phyloP scores from a whole-genome alignment of 2,113 vertebrate genomes.

The Opisthocomus hoazin region DNA sequence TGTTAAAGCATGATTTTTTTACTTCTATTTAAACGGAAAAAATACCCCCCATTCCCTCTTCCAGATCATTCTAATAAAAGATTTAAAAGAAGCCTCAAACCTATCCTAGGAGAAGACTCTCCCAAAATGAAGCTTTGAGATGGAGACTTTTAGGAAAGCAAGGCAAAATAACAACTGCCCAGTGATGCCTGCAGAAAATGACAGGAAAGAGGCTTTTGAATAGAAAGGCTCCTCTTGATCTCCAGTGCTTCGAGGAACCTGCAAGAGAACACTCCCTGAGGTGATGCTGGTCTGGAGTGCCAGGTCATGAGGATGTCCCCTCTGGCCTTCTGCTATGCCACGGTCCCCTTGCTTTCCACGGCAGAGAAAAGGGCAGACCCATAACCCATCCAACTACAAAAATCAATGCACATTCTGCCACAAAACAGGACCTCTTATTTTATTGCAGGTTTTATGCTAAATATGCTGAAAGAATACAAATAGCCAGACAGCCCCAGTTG shows the following conservation, averaged over 20 bases:
- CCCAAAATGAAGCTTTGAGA: neutral
- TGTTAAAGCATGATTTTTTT: neutral
- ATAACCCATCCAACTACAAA: neutral
- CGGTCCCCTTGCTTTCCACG: fast-evolving
- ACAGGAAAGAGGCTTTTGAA: neutral
- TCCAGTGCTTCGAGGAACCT: neutral
- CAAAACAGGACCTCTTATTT: neutral
- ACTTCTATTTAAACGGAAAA: neutral
- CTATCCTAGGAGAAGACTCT: neutral
- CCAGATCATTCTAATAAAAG: neutral
- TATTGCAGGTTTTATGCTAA: neutral
- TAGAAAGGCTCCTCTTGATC: neutral
- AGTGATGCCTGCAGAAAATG: neutral
- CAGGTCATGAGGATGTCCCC: fast-evolving
- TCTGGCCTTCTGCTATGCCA: neutral
- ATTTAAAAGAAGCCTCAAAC: neutral
- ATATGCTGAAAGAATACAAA: neutral
- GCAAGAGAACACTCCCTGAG: fast-evolving
- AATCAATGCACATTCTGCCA: neutral
- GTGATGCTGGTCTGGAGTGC: neutral
- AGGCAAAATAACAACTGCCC: neutral
- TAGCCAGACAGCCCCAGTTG: neutral
- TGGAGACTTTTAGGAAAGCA: neutral
- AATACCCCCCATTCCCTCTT: neutral
- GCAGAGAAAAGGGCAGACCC: neutral